A percentile compares a stretch with the other conserved stretches of the same genome.
phyloP scores from a whole-genome alignment of 1,140 invertebrate species.

The Fopius arisanus region DNA sequence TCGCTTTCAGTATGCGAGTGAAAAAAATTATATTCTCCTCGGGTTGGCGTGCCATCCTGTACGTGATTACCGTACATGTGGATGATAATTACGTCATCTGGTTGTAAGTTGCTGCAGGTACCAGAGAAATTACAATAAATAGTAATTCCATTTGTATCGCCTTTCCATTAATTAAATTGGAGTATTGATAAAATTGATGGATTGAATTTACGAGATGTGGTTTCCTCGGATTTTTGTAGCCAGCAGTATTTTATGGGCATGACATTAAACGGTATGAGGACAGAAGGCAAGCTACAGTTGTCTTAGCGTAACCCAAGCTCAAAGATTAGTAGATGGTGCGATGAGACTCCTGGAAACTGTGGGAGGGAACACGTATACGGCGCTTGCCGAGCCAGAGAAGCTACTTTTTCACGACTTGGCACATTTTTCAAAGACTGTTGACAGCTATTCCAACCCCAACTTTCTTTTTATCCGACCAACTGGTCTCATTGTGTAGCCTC shows the following conservation, averaged over 20 bases:
- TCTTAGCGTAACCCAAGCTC: not conserved
- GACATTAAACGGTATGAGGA: constrained; percentile 34
- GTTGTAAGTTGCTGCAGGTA: constrained; percentile 18
- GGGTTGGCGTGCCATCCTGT: constrained; percentile 27
- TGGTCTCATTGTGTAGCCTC: constrained; percentile 6
- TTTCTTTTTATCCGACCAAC: not conserved
- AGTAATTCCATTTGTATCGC: too few species aligned
- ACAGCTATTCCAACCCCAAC: constrained; percentile 47
- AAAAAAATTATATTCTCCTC: not conserved
- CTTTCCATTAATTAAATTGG: too few species aligned
- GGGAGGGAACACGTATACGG: constrained; percentile 36
- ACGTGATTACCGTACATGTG: constrained; percentile 24
- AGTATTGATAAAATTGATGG: too few species aligned
- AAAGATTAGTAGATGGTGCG: not conserved
- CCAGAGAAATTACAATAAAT: too few species aligned
- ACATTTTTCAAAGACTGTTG: constrained; percentile 58
- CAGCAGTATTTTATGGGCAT: constrained; percentile 33
- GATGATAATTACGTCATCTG: constrained; percentile 49
- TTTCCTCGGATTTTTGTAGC: constrained; percentile 37
- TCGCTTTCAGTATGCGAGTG: constrained; percentile 20
- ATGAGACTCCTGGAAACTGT: not conserved
- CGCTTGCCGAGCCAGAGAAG: constrained; percentile 46
- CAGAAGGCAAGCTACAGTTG: constrained; percentile 15
- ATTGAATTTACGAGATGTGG: too few species aligned
- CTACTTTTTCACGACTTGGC: constrained; percentile 56